phyloP scores from a whole-genome alignment of 2,113 vertebrate genomes.

The Urocolius indicus region DNA sequence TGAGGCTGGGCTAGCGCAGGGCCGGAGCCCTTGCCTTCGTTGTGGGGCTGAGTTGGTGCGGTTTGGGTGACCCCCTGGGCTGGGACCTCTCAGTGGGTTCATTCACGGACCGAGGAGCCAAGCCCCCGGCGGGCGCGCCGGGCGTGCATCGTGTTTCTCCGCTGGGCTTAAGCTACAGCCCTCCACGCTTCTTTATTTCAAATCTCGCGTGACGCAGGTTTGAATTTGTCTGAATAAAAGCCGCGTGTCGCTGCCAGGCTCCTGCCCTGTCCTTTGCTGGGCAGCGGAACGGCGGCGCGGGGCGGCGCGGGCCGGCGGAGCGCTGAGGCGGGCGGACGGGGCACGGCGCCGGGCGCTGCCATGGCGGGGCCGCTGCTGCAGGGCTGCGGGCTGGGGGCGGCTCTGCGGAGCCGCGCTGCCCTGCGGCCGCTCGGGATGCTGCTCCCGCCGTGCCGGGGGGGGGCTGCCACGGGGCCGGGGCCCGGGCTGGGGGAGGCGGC shows the following conservation, averaged over 20 bases:
- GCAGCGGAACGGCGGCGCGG: neutral
- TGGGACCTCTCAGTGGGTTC: too few relatives aligned
- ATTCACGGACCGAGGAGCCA: too few relatives aligned
- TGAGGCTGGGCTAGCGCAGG: neutral
- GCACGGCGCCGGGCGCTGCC: neutral
- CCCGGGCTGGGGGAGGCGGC: conserved; percentile 2
- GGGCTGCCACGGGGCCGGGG: neutral
- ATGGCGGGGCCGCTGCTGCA: conserved; percentile 72
- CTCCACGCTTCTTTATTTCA: conserved; percentile 15
- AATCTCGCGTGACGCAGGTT: neutral
- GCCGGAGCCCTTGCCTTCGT: neutral
- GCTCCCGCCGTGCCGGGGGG: conserved; percentile 76
- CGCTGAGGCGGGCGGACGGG: neutral
- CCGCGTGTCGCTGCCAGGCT: neutral
- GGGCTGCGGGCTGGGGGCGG: conserved; percentile 79
- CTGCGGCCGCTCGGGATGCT: conserved; percentile 83
- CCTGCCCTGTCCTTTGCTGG: neutral
- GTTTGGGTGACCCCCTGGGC: neutral
- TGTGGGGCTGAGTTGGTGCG: neutral
- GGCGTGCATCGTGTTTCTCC: neutral
- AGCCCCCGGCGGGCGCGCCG: neutral
- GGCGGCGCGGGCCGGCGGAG: neutral
- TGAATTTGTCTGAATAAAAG: conserved; percentile 68
- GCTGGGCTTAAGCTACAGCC: neutral
- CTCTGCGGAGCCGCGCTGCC: conserved; percentile 78